phyloP scores from a whole-genome alignment of 1,140 invertebrate genomes.

The Lepidurus couesii region DNA sequence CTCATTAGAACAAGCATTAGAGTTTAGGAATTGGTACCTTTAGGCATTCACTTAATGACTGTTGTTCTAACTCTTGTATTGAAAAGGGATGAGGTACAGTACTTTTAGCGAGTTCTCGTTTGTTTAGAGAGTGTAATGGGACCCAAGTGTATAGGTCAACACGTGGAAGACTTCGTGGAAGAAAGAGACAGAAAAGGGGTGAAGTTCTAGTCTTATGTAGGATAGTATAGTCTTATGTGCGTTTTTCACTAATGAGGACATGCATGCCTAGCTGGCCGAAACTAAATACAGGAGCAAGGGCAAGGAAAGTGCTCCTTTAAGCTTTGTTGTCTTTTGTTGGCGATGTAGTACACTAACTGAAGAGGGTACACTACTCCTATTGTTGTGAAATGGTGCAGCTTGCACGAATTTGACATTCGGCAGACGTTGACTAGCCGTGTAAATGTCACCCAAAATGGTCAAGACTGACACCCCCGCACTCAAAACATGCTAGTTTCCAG shows the following conservation, averaged over 20 bases:
- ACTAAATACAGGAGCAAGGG: not conserved
- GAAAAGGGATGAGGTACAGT: not conserved
- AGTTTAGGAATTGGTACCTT: not conserved
- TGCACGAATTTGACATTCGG: conserved; percentile 19
- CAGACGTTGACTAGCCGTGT: conserved; percentile 17
- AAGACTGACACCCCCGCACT: not conserved
- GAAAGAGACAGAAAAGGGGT: not conserved
- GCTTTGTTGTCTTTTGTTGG: not conserved
- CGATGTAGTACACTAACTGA: not conserved
- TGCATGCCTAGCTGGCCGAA: not conserved
- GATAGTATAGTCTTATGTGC: not conserved
- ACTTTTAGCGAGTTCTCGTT: not conserved
- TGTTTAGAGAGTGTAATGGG: conserved; percentile 3
- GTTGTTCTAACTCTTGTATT: not conserved
- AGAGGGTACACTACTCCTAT: not conserved
- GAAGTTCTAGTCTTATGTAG: not conserved
- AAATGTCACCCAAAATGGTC: not conserved
- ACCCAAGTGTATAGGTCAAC: conserved; percentile 7
- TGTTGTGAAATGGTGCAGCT: conserved; percentile 18
- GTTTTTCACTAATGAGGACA: conserved; percentile 7
- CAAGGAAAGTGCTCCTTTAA: not conserved
- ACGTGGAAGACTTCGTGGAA: conserved; percentile 16
- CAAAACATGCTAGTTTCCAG: not conserved
- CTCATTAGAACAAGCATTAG: not conserved
- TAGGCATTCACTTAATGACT: not conserved